These are phyloP conservation scores for Coracopsis vasa DNA, from an alignment of 2,113 vertebrate genomes.

Conservation along the genomic window DNA sequence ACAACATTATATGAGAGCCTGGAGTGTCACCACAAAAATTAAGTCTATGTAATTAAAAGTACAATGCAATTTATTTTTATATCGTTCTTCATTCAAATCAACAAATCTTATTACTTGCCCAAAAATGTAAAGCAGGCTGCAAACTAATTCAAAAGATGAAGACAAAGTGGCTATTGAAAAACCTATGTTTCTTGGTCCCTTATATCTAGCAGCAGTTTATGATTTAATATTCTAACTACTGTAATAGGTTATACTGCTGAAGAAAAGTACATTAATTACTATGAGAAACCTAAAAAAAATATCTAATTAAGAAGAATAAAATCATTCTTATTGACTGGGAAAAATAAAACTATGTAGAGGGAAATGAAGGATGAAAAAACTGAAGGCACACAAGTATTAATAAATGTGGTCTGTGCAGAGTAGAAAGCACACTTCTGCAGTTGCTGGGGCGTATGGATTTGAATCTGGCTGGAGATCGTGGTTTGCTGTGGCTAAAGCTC, in stretches of 20 bases:
- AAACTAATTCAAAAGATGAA: conserved; percentile 58
- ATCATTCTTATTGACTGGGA: conserved; percentile 57
- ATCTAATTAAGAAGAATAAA: conserved; percentile 54
- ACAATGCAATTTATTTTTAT: conserved; percentile 62
- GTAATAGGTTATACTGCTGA: conserved; percentile 37
- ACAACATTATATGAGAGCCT: conserved; percentile 46
- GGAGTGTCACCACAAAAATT: conserved; percentile 57
- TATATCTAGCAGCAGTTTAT: conserved; percentile 45
- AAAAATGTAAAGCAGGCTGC: conserved; percentile 57
- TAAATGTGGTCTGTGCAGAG: background rate
- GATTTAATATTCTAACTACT: conserved; percentile 63
- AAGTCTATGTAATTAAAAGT: conserved; percentile 66
- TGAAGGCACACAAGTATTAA: conserved; percentile 7
- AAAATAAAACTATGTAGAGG: conserved; percentile 53
- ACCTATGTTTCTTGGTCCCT: conserved; percentile 25
- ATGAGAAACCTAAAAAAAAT: conserved; percentile 40
- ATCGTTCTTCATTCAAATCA: conserved; percentile 40
- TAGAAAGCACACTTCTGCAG: background rate
- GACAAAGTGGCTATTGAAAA: conserved; percentile 52
- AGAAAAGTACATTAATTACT: conserved; percentile 67
- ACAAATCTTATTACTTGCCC: conserved; percentile 54
- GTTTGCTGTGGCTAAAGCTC: background rate
- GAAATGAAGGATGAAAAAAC: conserved; percentile 44
- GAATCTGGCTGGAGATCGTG: background rate
- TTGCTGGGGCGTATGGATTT: background rate